These are phyloP conservation scores for Lepeophtheirus nordmannii DNA, from an alignment of 2,888 invertebrate species.

Conservation along the genomic window DNA sequence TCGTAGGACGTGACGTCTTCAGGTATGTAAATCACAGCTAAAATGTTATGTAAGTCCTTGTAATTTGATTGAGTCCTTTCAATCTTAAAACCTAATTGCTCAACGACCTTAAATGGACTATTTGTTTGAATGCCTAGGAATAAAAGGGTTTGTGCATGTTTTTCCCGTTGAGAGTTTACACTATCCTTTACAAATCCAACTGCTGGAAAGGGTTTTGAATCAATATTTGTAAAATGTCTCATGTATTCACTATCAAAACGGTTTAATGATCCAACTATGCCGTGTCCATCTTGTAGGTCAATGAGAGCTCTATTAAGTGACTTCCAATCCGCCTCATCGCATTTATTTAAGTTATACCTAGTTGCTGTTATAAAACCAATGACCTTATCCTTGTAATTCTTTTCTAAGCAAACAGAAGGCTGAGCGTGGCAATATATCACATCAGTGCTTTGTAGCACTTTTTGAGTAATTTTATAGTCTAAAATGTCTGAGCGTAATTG, in stretches of 20 bases:
- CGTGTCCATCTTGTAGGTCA: neutral
- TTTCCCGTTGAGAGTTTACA: too few species aligned
- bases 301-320: neutral
- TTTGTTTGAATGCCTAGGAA: too few species aligned
- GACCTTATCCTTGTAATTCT: neutral
- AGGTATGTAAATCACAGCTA: conserved; percentile 14
- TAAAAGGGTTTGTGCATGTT: too few species aligned
- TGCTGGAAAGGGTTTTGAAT: neutral
- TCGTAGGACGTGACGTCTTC: conserved; percentile 5
- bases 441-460: neutral
- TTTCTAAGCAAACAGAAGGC: neutral
- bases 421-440: conserved; percentile 2
- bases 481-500: neutral
- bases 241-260: conserved; percentile 16
- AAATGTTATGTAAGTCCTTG: neutral
- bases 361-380: conserved; percentile 5
- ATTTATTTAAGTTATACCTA: conserved; percentile 6
- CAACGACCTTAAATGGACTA: too few species aligned
- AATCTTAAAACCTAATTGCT: too few species aligned
- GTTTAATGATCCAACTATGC: neutral
- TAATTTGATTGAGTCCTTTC: too few species aligned
- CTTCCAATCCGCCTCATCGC: conserved; percentile 4
- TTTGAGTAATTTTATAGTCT: neutral
- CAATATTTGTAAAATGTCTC: conserved; percentile 7
- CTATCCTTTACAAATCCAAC: neutral